Conservation (phyloP, 2,797 vertebrate genomes). For the Morus bassanus region DNA sequence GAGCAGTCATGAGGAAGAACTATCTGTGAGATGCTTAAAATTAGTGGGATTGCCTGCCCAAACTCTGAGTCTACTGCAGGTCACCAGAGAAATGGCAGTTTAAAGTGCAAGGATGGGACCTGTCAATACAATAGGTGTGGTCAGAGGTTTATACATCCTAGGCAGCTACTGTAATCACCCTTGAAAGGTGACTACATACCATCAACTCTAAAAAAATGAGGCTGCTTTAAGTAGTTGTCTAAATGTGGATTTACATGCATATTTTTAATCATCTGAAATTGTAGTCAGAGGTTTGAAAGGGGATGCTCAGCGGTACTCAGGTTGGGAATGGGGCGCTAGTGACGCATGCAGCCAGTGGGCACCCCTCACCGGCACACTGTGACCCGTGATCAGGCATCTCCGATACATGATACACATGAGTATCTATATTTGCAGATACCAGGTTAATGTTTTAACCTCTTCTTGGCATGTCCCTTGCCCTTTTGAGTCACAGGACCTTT, state of each 20-base stretch:
- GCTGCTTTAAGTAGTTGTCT: not conserved
- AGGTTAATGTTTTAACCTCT: not conserved
- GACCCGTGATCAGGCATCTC: not conserved
- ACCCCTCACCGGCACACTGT: not conserved
- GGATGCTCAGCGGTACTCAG: fast-evolving
- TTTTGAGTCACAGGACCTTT: not conserved
- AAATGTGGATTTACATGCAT: not conserved
- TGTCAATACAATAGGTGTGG: not conserved
- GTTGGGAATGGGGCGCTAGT: fast-evolving
- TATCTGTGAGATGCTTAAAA: not conserved
- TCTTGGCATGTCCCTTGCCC: not conserved
- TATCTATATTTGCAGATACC: not conserved
- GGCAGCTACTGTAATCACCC: not conserved
- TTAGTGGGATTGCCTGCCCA: not conserved
- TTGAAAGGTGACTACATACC: not conserved
- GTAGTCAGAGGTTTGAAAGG: not conserved
- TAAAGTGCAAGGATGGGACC: not conserved
- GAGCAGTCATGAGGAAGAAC: not conserved
- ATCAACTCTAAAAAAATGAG: not conserved
- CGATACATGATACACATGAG: fast-evolving
- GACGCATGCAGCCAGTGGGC: fast-evolving
- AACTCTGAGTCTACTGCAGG: not conserved
- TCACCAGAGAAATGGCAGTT: not conserved
- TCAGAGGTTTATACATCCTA: not conserved
- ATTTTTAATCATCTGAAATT: not conserved